Percentiles rank a stretch among this genome's conserved stretches.
Evolutionary conservation across 37 sponge, comb jelly and placozoan genomes (phyloP).

Genomic region (Halichondria panicea): DNA sequence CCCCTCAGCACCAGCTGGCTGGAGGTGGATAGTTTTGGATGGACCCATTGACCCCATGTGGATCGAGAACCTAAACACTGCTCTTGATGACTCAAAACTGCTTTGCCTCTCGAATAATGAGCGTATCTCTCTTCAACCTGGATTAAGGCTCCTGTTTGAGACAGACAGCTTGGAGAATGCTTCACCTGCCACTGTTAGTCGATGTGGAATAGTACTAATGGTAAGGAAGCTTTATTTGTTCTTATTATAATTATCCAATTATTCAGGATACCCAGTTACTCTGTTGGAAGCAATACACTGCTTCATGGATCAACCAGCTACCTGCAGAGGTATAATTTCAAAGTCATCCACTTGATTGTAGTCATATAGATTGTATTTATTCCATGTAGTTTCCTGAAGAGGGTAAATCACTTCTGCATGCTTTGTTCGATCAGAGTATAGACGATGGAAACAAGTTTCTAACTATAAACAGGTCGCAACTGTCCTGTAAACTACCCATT

Average conservation of each 20-base stretch:
- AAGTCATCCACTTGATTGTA: background rate
- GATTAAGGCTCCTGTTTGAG: conserved; percentile 78
- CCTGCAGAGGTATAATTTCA: background rate
- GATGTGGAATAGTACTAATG: conserved; percentile 80
- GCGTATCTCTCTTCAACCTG: conserved; percentile 43
- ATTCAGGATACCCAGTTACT: conserved; percentile 38
- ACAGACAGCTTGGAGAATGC: conserved; percentile 63
- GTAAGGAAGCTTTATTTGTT: too few relatives aligned
- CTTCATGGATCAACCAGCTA: background rate
- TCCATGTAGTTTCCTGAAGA: conserved; percentile 39
- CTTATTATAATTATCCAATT: background rate
- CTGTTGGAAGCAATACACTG: conserved; percentile 68
- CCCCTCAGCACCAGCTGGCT: conserved; percentile 38
- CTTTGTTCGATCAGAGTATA: conserved; percentile 45
- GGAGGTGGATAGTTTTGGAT: conserved; percentile 80
- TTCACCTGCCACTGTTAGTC: conserved; percentile 76
- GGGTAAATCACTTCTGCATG: conserved; percentile 25
- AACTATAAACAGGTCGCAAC: conserved; percentile 25
- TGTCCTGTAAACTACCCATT: conserved; percentile 21
- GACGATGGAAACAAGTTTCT: conserved; percentile 59
- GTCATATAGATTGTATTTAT: background rate
- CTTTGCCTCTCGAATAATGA: conserved; percentile 77
- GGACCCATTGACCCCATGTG: conserved; percentile 81
- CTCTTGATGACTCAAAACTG: conserved; percentile 75
- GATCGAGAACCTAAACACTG: conserved; percentile 86